Conservation (phyloP, 1,140 invertebrate species). For the Drosophila orosa region DNA sequence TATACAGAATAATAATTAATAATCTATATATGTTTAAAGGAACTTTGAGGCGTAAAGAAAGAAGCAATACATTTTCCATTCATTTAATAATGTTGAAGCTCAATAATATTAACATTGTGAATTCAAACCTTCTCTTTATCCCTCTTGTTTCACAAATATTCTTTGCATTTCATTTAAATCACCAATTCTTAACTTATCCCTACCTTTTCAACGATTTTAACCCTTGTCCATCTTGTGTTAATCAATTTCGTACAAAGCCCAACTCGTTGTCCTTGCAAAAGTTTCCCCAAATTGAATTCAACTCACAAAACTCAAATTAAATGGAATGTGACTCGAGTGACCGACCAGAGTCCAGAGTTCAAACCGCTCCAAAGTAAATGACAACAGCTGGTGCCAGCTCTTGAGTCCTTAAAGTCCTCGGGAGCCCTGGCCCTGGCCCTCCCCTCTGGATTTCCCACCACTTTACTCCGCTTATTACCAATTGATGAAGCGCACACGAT, state of each 20-base stretch:
- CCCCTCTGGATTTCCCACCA: conserved; percentile 33
- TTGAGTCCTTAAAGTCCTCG: conserved; percentile 21
- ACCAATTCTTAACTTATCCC: neutral
- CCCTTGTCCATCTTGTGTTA: conserved; percentile 13
- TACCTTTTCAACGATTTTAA: neutral
- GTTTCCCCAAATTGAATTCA: conserved; percentile 61
- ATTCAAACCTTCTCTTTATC: neutral
- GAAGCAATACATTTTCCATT: neutral
- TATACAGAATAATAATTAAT: neutral
- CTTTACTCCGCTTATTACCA: conserved; percentile 72
- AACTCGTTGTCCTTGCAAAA: conserved; percentile 13
- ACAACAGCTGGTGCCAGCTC: conserved; percentile 68
- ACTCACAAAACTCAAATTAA: conserved; percentile 70
- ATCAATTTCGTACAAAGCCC: conserved; percentile 2
- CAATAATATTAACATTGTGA: neutral
- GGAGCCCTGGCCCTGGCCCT: conserved; percentile 5
- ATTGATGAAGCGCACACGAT: conserved; percentile 75
- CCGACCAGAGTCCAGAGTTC: conserved; percentile 59
- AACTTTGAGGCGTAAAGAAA: too few relatives aligned
- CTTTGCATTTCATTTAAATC: neutral
- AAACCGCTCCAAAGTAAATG: conserved; percentile 64
- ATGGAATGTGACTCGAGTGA: conserved; percentile 69
- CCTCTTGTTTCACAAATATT: neutral
- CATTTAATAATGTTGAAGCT: neutral
- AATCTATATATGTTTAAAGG: neutral